Percentiles rank a stretch among this genome's conserved stretches.
Conservation (phyloP, 2,797 vertebrate species). For the Eidolon dupreanum region DNA sequence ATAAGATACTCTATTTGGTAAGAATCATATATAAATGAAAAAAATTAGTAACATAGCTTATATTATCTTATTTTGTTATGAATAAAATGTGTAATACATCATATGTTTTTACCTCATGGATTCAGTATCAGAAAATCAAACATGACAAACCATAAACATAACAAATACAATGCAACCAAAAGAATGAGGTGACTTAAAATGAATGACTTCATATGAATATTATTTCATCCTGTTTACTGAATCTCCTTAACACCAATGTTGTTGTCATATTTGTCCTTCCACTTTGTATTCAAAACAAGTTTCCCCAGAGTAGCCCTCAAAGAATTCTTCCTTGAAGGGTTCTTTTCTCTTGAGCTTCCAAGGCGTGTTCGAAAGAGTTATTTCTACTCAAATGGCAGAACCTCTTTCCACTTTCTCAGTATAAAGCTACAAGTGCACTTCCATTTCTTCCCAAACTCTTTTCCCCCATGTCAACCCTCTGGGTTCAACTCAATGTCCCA, state of each 20-base stretch:
- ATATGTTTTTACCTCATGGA: conserved; percentile 74
- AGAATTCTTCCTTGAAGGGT: not conserved
- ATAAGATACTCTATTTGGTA: conserved; percentile 56
- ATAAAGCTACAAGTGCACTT: not conserved
- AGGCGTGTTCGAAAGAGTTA: not conserved
- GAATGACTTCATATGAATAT: conserved; percentile 50
- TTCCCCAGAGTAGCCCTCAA: not conserved
- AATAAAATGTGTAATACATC: conserved; percentile 65
- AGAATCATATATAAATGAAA: conserved; percentile 64
- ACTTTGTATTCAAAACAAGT: not conserved
- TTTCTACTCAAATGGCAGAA: not conserved
- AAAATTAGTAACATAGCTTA: conserved; percentile 81
- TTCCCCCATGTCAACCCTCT: not conserved
- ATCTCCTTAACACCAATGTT: not conserved
- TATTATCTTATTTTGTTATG: conserved; percentile 62
- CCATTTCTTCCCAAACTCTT: not conserved
- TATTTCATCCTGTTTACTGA: not conserved
- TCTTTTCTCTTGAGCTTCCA: not conserved
- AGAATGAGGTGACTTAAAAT: conserved; percentile 79
- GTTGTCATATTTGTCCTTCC: not conserved
- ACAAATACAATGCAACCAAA: conserved; percentile 56
- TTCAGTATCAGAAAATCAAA: conserved; percentile 79
- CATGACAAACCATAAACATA: conserved; percentile 67
- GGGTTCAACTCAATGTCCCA: not conserved
- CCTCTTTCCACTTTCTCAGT: not conserved